Base-by-base conservation (phyloP, 2,888 invertebrate species). In the Orthosia incerta region DNA sequence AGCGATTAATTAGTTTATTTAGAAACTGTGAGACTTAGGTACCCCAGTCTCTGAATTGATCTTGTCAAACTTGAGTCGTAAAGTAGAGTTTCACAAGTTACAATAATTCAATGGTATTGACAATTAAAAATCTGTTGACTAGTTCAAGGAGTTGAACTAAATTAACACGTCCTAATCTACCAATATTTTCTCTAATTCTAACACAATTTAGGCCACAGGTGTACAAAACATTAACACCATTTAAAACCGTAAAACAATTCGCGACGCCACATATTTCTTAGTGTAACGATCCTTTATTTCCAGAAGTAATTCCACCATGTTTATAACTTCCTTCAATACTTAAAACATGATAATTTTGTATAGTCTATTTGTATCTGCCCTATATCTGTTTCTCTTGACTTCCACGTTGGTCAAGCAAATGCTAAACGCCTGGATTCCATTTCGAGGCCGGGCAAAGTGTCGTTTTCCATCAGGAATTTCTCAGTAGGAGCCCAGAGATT, bases 321-420 rank as follows among this genome's bases (percentile, higher is more conserved):
- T 81, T 81, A 81, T 48, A 45, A 66, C 83, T 81, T 81, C 81
- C 83, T 82, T 45, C 53, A 60, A 56, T 63, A 69, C 59, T 74
- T 57, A 65, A 74, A 79, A 64, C 70, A 67, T 46, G 57, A 51
- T 62, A 13, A 69, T 62, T 71, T 26, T 55, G 56, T 63, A 18
- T 60, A 20, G 46, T 68, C n/a, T 79, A 74, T 81, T 82, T 68
- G 39, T 60, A 82, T 57, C 50, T 79, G 79, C 50, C 60, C 74
- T 59, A 79, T 64, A 72, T 80, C 63, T 51, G 20, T 50, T 3
- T 15, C 9, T 53, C n/a, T 15, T 55, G 15, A 53, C 13, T 53
- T 13, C 13, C 2, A 20, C 12, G 20, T 53, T 53, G 13, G 13
- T 20, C 5, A 20, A 0, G 3, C 53, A 12, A 53, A 11, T 12